These are phyloP conservation scores for Agonum fuliginosum DNA, from an alignment of 2,888 invertebrate genomes.

Conservation along the genomic window DNA sequence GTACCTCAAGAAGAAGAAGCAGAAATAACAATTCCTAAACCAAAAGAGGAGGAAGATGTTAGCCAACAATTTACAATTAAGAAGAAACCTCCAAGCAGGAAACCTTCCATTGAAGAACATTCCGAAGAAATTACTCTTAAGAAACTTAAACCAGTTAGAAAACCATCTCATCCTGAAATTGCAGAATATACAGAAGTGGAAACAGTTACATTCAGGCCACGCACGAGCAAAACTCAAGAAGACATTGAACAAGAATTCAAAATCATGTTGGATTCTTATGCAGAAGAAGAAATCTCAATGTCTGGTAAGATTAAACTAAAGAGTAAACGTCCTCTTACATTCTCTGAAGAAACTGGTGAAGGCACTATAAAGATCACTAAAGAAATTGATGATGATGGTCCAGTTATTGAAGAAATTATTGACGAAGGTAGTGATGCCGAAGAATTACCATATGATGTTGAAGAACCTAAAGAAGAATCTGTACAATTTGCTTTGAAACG, in stretches of 20 bases:
- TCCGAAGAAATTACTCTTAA: conserved; percentile 83
- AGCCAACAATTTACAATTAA: conserved; percentile 75
- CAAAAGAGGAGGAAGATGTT: conserved; percentile 66
- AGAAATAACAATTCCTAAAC: conserved; percentile 65
- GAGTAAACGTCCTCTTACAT: conserved; percentile 83
- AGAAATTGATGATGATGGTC: conserved; percentile 79
- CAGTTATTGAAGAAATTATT: conserved; percentile 79
- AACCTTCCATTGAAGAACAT: conserved; percentile 76
- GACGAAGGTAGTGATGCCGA: conserved; percentile 78
- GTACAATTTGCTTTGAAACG: conserved; percentile 73
- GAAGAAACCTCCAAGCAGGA: conserved; percentile 74
- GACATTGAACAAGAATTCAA: conserved; percentile 93
- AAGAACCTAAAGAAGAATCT: conserved; percentile 75
- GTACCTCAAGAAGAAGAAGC: conserved; percentile 65
- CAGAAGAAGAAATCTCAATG: conserved; percentile 92
- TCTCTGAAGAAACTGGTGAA: conserved; percentile 86
- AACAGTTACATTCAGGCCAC: conserved; percentile 87
- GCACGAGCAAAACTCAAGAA: conserved; percentile 85
- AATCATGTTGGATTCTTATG: conserved; percentile 88
- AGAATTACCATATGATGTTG: conserved; percentile 75
- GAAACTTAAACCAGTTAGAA: conserved; percentile 81
- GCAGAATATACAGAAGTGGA: conserved; percentile 85
- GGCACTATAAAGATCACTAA: conserved; percentile 82
- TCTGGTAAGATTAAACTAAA: conserved; percentile 88
- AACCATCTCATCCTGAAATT: conserved; percentile 78